A percentile compares a stretch with the other conserved stretches of the same genome.
These are phyloP conservation scores for Spodoptera exigua DNA, from an alignment of 2,888 invertebrate genomes.

Conservation along the genomic window DNA sequence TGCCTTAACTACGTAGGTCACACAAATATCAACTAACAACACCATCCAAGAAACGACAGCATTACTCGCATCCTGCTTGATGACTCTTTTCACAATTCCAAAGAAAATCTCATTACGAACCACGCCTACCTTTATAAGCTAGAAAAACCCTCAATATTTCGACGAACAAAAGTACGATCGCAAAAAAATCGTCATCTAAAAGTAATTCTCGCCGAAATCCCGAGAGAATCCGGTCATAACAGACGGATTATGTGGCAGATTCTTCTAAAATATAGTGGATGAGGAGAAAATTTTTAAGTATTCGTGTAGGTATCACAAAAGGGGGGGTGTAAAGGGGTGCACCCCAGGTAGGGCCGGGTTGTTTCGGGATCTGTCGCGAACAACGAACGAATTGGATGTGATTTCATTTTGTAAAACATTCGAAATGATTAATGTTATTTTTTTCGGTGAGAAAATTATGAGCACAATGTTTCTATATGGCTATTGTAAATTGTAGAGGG, in stretches of 20 bases:
- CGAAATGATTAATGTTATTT: conserved; percentile 41
- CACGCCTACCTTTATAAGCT: background rate
- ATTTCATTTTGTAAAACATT: conserved; percentile 36
- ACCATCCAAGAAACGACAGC: too few relatives aligned
- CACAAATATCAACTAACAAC: too few relatives aligned
- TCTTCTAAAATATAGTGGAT: conserved; percentile 57
- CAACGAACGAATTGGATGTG: conserved; percentile 49
- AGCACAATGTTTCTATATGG: conserved; percentile 18
- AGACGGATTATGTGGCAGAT: conserved; percentile 62
- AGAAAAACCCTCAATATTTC: conserved; percentile 3
- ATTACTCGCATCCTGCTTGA: too few relatives aligned
- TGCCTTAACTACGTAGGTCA: too few relatives aligned
- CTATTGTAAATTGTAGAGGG: background rate
- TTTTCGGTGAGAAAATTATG: conserved; percentile 25
- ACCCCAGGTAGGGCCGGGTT: conserved; percentile 48
- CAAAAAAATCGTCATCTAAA: conserved; percentile 36
- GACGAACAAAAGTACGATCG: conserved; percentile 5
- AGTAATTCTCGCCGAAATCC: conserved; percentile 47
- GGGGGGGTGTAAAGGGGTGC: conserved; percentile 57
- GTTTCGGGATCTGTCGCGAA: conserved; percentile 45
- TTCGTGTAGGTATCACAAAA: conserved; percentile 62
- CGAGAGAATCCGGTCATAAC: conserved; percentile 43
- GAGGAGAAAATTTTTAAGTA: conserved; percentile 68
- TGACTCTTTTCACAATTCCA: too few relatives aligned
- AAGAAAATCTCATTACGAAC: too few relatives aligned